These are phyloP conservation scores for Gorilla gorilla DNA, from an alignment of 2,113 vertebrate genomes.

Conservation along the genomic window DNA sequence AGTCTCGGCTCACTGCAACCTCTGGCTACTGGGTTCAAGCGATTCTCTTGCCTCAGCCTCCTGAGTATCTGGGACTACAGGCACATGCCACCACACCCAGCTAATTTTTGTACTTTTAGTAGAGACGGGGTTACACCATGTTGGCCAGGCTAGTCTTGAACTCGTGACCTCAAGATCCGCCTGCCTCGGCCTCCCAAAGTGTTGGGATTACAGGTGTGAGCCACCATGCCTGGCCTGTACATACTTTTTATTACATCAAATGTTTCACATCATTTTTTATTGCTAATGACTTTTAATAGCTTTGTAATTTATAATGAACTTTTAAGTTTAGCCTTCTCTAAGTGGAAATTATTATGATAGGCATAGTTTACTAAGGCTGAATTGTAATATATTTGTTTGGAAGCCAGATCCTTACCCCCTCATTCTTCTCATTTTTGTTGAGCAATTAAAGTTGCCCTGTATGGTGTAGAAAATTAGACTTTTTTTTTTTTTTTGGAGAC, in stretches of 20 bases:
- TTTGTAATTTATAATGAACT: not conserved
- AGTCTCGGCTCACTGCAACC: too few species aligned
- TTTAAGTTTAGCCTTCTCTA: not conserved
- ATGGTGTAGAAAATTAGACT: not conserved
- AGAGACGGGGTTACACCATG: too few species aligned
- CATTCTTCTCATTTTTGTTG: not conserved
- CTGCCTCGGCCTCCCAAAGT: too few species aligned
- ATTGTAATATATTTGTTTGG: not conserved
- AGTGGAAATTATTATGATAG: not conserved
- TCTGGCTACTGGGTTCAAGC: too few species aligned
- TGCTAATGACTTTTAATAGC: not conserved
- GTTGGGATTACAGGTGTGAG: too few species aligned
- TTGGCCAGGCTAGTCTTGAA: too few species aligned
- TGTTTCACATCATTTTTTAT: not conserved
- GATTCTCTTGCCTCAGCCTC: too few species aligned
- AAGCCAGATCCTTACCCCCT: not conserved
- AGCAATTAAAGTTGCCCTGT: not conserved
- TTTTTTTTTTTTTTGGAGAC: too few species aligned
- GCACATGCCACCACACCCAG: too few species aligned
- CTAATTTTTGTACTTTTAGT: too few species aligned
- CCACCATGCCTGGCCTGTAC: not conserved
- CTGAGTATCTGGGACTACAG: too few species aligned
- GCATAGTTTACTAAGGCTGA: not conserved
- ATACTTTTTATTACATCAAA: slow-evolving; percentile 10
- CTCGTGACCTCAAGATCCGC: too few species aligned